Evolutionary conservation across 2,888 invertebrate species (phyloP).

Genomic region (Heliconius ismenius): DNA sequence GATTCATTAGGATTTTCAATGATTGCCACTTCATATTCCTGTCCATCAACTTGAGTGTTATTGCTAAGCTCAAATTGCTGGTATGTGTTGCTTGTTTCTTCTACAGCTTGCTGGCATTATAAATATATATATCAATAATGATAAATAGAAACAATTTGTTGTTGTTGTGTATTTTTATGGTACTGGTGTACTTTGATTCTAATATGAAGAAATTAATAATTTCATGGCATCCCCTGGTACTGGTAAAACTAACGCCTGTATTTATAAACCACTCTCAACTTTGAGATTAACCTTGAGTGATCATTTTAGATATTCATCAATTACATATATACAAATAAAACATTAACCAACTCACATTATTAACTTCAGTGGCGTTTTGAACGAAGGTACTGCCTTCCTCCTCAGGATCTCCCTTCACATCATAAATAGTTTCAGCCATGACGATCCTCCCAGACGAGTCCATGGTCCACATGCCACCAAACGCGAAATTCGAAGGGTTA

Average conservation of each 20-base stretch:
- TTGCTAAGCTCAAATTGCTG: conserved; percentile 72
- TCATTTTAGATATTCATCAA: too few relatives aligned
- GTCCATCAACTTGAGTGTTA: conserved; percentile 61
- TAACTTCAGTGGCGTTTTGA: conserved; percentile 70
- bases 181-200: too few relatives aligned
- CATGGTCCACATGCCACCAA: conserved; percentile 80
- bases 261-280: too few relatives aligned
- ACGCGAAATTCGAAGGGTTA: conserved; percentile 75
- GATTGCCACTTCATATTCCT: conserved; percentile 75
- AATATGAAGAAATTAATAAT: too few relatives aligned
- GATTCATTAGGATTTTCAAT: conserved; percentile 67
- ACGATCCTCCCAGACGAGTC: conserved; percentile 77
- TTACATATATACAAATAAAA: neutral
- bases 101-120: conserved; percentile 69
- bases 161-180: too few relatives aligned
- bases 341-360: conserved; percentile 58
- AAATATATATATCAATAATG: neutral
- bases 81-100: conserved; percentile 69
- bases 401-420: conserved; percentile 77
- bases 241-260: too few relatives aligned
- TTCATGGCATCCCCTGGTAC: too few relatives aligned
- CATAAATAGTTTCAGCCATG: conserved; percentile 79
- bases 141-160: neutral
- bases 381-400: conserved; percentile 72
- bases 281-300: too few relatives aligned